A percentile compares a stretch with the other conserved stretches of the same genome.
Evolutionary conservation across 2,888 invertebrate species (phyloP).

Genomic region (Crepidodera aurea): DNA sequence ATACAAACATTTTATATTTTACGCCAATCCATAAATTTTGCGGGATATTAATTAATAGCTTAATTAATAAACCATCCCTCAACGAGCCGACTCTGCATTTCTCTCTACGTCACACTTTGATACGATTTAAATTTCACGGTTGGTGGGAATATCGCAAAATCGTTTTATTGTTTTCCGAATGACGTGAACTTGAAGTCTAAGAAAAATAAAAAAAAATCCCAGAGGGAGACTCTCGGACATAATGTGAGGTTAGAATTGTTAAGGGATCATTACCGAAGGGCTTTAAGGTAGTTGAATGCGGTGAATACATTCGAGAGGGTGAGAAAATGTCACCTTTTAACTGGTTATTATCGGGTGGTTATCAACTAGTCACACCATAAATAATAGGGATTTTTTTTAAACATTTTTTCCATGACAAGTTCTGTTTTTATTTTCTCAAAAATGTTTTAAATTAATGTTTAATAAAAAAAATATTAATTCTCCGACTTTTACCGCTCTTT

Average conservation of each 20-base stretch:
- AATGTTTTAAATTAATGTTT: no score
- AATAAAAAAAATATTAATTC: no score
- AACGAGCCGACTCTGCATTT: neutral
- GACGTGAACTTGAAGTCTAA: neutral
- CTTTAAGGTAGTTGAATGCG: neutral
- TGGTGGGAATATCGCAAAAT: slow-evolving; percentile 14
- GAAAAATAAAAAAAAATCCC: neutral
- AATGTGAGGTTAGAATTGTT: slow-evolving; percentile 11
- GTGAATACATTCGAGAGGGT: neutral
- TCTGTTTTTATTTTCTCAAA: no score
- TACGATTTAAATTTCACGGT: slow-evolving; percentile 17
- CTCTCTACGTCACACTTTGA: slow-evolving; percentile 7
- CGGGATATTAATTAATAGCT: no score
- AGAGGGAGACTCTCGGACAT: neutral
- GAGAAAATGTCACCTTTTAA: neutral
- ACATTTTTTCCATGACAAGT: no score
- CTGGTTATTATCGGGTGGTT: no score
- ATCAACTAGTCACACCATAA: no score
- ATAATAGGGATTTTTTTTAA: no score
- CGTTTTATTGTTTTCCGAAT: slow-evolving; percentile 8
- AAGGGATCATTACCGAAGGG: slow-evolving; percentile 2
- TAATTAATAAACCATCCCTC: no score
- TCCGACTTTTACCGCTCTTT: no score
- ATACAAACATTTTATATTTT: no score
- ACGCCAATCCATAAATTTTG: no score